These are phyloP conservation scores for Charina bottae DNA, from an alignment of 2,113 vertebrate species.

Conservation along the genomic window DNA sequence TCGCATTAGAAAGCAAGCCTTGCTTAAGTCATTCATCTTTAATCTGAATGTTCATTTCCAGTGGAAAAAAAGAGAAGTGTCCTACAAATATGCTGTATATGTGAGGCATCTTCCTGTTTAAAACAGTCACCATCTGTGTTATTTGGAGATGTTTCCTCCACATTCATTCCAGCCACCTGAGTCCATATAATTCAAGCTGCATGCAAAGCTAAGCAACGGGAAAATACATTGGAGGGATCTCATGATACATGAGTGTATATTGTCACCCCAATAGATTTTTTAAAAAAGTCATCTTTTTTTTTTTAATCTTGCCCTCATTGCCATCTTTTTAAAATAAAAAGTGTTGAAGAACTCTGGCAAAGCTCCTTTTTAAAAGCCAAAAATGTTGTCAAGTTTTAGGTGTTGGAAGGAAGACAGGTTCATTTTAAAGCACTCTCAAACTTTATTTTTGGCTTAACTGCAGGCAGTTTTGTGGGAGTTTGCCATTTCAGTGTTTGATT, in stretches of 20 bases:
- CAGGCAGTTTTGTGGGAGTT: neutral
- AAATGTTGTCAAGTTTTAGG: neutral
- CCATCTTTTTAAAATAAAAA: neutral
- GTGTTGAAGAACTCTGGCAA: neutral
- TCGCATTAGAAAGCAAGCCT: neutral
- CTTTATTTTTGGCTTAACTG: neutral
- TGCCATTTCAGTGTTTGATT: neutral
- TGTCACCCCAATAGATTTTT: constrained; percentile 19
- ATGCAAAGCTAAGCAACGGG: constrained; percentile 50
- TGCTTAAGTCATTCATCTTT: constrained; percentile 33
- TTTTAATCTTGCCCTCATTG: neutral
- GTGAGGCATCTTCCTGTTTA: constrained; percentile 36
- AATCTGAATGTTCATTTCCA: constrained; percentile 36
- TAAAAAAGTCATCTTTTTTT: neutral
- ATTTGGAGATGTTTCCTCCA: neutral
- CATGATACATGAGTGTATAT: constrained; percentile 24
- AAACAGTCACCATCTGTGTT: neutral
- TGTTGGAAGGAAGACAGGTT: neutral
- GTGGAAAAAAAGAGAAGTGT: neutral
- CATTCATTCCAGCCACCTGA: constrained; percentile 24
- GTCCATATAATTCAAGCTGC: constrained; percentile 34
- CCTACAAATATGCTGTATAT: neutral
- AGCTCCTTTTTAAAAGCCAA: neutral
- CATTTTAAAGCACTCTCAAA: too few relatives aligned
- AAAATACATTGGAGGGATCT: constrained; percentile 55